Evolutionary conservation across 2,113 vertebrate genomes (phyloP).

Genomic region (Pyrgilauda ruficollis): DNA sequence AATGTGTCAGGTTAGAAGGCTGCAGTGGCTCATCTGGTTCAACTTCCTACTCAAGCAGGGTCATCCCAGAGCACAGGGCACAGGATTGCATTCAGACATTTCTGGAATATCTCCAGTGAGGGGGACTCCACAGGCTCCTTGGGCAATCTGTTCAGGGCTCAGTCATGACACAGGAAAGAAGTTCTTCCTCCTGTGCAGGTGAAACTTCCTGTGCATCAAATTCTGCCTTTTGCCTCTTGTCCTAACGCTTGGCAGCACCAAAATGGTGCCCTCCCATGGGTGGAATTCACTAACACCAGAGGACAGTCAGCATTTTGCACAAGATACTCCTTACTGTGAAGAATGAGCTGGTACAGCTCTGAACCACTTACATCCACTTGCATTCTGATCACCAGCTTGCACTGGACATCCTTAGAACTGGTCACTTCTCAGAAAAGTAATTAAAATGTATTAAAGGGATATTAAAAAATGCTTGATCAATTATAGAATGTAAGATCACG

Average conservation of each 20-base stretch:
- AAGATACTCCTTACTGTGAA: not conserved
- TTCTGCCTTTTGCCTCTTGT: not conserved
- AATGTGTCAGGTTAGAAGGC: not conserved
- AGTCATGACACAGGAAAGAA: not conserved
- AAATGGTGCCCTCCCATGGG: not conserved
- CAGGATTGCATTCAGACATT: not conserved
- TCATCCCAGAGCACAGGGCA: not conserved
- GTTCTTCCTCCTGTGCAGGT: not conserved
- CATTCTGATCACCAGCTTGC: not conserved
- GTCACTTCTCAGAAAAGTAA: not conserved
- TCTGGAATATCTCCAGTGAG: not conserved
- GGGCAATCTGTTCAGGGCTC: not conserved
- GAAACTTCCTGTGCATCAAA: not conserved
- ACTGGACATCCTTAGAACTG: not conserved
- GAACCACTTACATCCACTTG: not conserved
- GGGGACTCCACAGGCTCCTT: not conserved
- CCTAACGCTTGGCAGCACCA: not conserved
- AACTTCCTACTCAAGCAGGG: not conserved
- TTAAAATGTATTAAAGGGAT: not conserved
- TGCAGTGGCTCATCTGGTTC: not conserved
- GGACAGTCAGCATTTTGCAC: not conserved
- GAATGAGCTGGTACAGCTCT: not conserved
- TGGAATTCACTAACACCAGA: not conserved
- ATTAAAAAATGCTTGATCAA: not conserved
- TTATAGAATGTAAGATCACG: not conserved